phyloP scores from a whole-genome alignment of 2,797 vertebrate species.

The Enteromius anoplus region DNA sequence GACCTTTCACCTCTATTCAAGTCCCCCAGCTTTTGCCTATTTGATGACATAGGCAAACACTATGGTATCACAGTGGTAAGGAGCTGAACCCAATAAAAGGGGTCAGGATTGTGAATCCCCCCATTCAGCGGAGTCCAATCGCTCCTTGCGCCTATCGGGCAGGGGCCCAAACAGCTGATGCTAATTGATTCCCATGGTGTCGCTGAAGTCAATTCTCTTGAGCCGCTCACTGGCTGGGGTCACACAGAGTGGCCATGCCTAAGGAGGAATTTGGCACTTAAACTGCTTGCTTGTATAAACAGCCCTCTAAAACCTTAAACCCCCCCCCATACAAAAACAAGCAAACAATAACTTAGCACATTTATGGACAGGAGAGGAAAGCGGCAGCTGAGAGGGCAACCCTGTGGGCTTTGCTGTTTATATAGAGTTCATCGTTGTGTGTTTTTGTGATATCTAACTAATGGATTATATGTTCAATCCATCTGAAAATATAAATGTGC shows the following conservation, averaged over 20 bases:
- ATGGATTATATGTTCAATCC: constrained; percentile 17
- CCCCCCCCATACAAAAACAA: constrained; percentile 65
- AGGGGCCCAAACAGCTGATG: constrained; percentile 83
- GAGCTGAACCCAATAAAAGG: constrained; percentile 95
- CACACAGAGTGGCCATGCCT: constrained; percentile 71
- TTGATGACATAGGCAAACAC: constrained; percentile 89
- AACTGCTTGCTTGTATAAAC: constrained; percentile 78
- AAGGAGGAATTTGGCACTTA: constrained; percentile 73
- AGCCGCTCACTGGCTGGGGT: constrained; percentile 79
- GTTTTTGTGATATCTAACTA: constrained; percentile 1
- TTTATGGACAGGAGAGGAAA: constrained; percentile 46
- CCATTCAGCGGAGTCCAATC: constrained; percentile 82
- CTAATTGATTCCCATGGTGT: constrained; percentile 88
- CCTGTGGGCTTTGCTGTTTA: not conserved
- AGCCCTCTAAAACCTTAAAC: constrained; percentile 74
- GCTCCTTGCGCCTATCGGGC: constrained; percentile 80
- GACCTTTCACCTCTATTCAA: constrained; percentile 91
- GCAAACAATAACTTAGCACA: constrained; percentile 67
- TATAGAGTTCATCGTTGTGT: not conserved
- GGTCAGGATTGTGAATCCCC: constrained; percentile 88
- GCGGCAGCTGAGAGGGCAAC: constrained; percentile 5
- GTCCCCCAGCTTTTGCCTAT: constrained; percentile 81
- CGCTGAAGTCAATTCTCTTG: constrained; percentile 81
- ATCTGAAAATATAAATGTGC: not conserved
- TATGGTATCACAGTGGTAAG: constrained; percentile 87